Percentiles rank a stretch among this genome's conserved stretches.
Conservation (phyloP, 1,140 invertebrate genomes). For the Harlomillsia oculata region DNA sequence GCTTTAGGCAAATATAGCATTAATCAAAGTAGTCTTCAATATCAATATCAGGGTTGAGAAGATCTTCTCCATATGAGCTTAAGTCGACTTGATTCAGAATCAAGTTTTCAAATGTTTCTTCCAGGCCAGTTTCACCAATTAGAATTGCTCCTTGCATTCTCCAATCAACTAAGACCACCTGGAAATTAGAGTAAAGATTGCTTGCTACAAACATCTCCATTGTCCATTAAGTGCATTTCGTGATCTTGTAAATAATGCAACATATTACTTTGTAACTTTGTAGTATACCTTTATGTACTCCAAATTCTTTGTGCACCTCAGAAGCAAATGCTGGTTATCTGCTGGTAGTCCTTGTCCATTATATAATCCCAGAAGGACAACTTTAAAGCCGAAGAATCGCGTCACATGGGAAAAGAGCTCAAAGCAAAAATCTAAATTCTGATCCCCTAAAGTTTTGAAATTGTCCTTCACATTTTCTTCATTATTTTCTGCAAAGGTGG, state of each 20-base stretch:
- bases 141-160: conserved; percentile 84
- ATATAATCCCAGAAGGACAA: conserved; percentile 83
- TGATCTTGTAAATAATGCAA: conserved; percentile 3
- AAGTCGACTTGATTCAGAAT: conserved; percentile 92
- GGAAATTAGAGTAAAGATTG: conserved; percentile 46
- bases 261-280: not conserved
- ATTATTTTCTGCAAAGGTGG: conserved; percentile 46
- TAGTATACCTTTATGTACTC: conserved; percentile 78
- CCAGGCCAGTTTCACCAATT: conserved; percentile 92
- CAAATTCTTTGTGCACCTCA: conserved; percentile 68
- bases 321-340: conserved; percentile 69
- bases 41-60: conserved; percentile 90
- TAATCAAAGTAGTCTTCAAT: conserved; percentile 99
- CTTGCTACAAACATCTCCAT: no score
- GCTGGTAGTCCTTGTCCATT: conserved; percentile 81
- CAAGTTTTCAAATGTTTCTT: conserved; percentile 97
- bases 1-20: no score
- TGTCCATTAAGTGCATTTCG: no score
- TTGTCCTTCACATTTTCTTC: conserved; percentile 48
- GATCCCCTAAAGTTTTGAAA: no score
- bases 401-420: conserved; percentile 96
- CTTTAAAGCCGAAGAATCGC: conserved; percentile 87
- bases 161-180: conserved; percentile 70
- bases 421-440: conserved; percentile 78
- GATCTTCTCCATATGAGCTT: conserved; percentile 74